These are phyloP conservation scores for Alligator sinensis DNA, from an alignment of 2,113 vertebrate species.

Conservation along the genomic window DNA sequence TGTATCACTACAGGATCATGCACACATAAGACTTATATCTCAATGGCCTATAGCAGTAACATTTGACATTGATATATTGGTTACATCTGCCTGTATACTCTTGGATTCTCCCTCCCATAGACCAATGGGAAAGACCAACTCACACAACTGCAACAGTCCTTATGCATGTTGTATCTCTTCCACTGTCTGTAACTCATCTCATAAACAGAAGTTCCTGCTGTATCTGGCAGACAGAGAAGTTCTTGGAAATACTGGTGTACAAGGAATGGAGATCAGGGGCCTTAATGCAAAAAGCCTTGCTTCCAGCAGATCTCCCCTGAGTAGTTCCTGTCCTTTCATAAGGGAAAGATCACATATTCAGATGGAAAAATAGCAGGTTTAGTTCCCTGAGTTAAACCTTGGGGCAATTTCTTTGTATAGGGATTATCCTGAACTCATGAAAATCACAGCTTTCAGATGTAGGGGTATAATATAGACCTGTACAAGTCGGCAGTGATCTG, in stretches of 20 bases:
- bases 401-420: neutral
- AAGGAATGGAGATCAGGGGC: neutral
- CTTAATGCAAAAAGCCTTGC: neutral
- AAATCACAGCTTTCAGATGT: neutral
- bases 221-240: neutral
- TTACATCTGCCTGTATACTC: too few species aligned
- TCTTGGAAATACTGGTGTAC: neutral
- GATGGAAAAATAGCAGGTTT: neutral
- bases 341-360: neutral
- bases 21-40: too few species aligned
- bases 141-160: neutral
- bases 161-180: neutral
- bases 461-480: neutral
- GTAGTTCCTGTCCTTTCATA: neutral
- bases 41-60: too few species aligned
- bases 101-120: neutral
- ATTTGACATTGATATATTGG: too few species aligned
- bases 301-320: neutral
- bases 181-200: neutral
- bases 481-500: too few species aligned
- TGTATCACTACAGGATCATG: too few species aligned
- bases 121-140: neutral
- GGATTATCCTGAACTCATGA: neutral
- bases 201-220: neutral
- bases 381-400: neutral